Conservation (phyloP, 1,140 invertebrate species). For the Aphidius gifuensis region DNA sequence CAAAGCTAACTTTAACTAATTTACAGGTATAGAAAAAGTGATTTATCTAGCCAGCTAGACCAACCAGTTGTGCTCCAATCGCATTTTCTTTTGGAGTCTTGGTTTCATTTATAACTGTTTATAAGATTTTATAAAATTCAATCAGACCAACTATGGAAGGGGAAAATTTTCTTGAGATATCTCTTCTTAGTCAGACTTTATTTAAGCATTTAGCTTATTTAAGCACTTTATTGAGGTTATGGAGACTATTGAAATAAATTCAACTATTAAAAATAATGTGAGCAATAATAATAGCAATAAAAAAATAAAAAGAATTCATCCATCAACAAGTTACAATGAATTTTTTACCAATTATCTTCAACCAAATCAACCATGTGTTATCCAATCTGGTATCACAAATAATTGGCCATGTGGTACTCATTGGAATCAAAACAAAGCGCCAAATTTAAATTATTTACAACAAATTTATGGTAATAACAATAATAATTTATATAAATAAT, state of each 20-base stretch:
- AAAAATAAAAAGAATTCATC: conserved; percentile 19
- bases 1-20: too few relatives aligned
- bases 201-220: too few relatives aligned
- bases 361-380: conserved; percentile 65
- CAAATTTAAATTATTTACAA: conserved; percentile 65
- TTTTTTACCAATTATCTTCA: conserved; percentile 63
- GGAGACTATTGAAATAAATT: conserved; percentile 32
- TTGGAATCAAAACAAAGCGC: conserved; percentile 59
- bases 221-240: background rate
- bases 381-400: conserved; percentile 58
- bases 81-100: too few relatives aligned
- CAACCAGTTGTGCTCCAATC: too few relatives aligned
- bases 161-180: too few relatives aligned
- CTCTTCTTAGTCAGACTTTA: too few relatives aligned
- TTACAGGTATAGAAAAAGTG: too few relatives aligned
- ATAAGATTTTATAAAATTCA: too few relatives aligned
- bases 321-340: conserved; percentile 43
- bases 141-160: too few relatives aligned
- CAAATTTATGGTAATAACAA: conserved; percentile 55
- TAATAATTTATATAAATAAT: conserved; percentile 17
- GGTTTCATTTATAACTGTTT: too few relatives aligned
- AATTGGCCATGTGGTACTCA: conserved; percentile 61
- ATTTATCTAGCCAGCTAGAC: too few relatives aligned
- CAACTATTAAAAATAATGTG: too few relatives aligned
- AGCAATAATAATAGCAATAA: conserved; percentile 22